A percentile compares a stretch with the other conserved stretches of the same genome.
These are phyloP conservation scores for Cataglyphis altisquamis DNA, from an alignment of 2,888 invertebrate genomes.

Conservation along the genomic window DNA sequence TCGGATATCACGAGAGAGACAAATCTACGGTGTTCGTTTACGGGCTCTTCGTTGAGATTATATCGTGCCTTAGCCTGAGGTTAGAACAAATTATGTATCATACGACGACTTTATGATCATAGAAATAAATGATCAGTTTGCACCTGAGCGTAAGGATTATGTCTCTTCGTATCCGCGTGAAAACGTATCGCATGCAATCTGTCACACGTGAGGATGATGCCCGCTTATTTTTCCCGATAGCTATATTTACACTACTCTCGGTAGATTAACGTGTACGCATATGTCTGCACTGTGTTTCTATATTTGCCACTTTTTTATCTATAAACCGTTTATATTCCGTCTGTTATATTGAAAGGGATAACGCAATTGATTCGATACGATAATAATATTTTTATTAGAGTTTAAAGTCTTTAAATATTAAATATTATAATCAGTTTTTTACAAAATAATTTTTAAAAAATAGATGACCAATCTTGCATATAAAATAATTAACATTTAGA, in stretches of 20 bases:
- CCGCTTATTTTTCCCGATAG: conserved; percentile 43
- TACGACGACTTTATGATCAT: conserved; percentile 42
- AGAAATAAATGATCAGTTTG: conserved; percentile 51
- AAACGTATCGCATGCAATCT: conserved; percentile 41
- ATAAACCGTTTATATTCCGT: background rate
- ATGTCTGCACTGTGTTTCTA: background rate
- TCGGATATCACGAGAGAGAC: conserved; percentile 72
- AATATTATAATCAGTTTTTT: background rate
- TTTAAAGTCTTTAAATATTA: background rate
- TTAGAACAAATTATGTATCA: conserved; percentile 54
- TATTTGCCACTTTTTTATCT: background rate
- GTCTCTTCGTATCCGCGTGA: conserved; percentile 30
- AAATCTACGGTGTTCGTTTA: conserved; percentile 67
- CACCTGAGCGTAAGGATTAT: conserved; percentile 39
- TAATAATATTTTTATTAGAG: background rate
- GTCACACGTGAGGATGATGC: conserved; percentile 31
- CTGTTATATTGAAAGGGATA: background rate
- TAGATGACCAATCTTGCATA: background rate
- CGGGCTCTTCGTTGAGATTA: conserved; percentile 42
- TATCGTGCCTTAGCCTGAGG: conserved; percentile 44
- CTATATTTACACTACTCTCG: conserved; percentile 20
- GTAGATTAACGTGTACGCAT: conserved; percentile 8
- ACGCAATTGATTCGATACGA: background rate
- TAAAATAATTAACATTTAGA: background rate
- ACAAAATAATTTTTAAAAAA: background rate